These are phyloP conservation scores for Perca flavescens DNA, from an alignment of 2,113 vertebrate species.

Conservation along the genomic window DNA sequence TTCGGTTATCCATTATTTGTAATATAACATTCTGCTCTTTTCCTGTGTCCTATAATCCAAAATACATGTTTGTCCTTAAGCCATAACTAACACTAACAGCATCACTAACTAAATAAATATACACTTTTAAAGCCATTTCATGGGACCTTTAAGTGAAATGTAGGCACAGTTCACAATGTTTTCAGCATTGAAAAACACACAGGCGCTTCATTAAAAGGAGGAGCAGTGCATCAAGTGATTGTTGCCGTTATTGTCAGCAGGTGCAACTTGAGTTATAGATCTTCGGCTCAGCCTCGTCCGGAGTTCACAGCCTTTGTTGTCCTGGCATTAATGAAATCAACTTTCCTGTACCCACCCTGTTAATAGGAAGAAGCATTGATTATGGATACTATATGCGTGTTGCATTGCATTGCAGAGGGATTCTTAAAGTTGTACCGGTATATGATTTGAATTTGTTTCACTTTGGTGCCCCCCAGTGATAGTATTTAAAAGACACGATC, in stretches of 20 bases:
- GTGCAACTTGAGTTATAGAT: not conserved
- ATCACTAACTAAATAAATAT: not conserved
- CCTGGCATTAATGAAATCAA: slow-evolving; percentile 89
- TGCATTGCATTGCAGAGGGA: not conserved
- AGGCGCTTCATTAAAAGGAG: not conserved
- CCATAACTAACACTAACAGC: not conserved
- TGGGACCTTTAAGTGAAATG: not conserved
- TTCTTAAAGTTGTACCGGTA: not conserved
- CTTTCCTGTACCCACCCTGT: slow-evolving; percentile 90
- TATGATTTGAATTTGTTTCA: not conserved
- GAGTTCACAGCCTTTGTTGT: slow-evolving; percentile 89
- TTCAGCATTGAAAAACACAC: not conserved
- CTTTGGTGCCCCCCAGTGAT: not conserved
- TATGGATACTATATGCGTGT: not conserved
- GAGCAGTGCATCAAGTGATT: slow-evolving; percentile 1
- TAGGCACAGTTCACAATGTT: not conserved
- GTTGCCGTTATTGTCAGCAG: not conserved
- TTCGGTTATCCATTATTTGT: not conserved
- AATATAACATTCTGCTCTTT: not conserved
- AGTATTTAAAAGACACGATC: not conserved
- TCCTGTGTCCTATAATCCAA: not conserved
- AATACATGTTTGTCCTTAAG: not conserved
- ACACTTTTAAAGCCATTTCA: not conserved
- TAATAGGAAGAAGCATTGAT: slow-evolving; percentile 34
- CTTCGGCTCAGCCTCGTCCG: slow-evolving; percentile 71